Evolutionary conservation across 2,113 vertebrate species (phyloP).

Genomic region (Diphyllodes magnificus): DNA sequence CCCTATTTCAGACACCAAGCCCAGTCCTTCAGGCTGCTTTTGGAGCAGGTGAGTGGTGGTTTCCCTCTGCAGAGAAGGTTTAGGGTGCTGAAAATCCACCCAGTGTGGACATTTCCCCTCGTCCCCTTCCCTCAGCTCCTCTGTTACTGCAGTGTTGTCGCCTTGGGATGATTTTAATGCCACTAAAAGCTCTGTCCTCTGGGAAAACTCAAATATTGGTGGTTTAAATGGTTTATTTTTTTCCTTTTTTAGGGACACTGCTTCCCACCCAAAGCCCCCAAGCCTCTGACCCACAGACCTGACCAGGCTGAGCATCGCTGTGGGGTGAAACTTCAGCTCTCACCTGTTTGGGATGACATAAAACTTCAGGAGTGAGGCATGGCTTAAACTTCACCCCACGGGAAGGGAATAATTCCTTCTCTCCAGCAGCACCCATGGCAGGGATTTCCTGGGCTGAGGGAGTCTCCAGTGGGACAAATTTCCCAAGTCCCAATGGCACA

Average conservation of each 20-base stretch:
- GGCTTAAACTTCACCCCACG: fast-evolving
- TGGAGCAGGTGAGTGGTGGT: neutral
- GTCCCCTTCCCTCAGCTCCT: neutral
- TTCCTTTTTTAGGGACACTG: neutral
- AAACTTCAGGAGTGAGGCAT: neutral
- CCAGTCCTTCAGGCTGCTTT: no score
- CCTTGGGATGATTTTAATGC: neutral
- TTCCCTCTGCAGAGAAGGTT: neutral
- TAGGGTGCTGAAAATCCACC: neutral
- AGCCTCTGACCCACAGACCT: neutral
- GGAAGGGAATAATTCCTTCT: fast-evolving
- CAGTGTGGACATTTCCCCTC: neutral
- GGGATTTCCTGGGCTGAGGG: neutral
- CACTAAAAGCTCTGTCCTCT: no score
- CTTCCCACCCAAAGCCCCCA: neutral
- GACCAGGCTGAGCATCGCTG: neutral
- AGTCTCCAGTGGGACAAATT: neutral
- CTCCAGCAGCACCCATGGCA: neutral
- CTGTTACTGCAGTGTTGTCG: neutral
- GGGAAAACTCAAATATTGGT: neutral
- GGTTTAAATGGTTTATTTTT: neutral
- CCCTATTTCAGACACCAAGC: fast-evolving
- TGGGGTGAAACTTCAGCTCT: neutral
- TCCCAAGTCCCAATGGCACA: fast-evolving
- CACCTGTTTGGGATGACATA: fast-evolving